These are phyloP conservation scores for Triplophysa dalaica DNA, from an alignment of 2,113 vertebrate genomes.

Conservation along the genomic window DNA sequence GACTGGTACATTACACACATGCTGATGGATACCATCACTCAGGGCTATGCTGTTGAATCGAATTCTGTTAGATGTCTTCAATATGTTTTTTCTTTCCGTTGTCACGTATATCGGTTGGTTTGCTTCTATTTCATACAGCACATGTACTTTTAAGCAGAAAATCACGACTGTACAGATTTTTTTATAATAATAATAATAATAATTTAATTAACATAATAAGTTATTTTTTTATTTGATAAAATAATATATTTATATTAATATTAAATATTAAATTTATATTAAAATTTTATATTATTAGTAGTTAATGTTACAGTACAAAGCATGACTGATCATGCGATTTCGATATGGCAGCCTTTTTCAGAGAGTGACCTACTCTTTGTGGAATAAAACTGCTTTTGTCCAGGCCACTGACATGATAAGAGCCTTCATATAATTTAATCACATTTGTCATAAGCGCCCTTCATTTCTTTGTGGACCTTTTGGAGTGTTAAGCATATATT, in stretches of 20 bases:
- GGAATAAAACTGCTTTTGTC: not conserved
- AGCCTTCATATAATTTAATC: not conserved
- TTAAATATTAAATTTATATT: too few relatives aligned
- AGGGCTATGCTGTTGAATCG: not conserved
- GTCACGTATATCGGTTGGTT: not conserved
- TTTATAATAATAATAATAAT: too few relatives aligned
- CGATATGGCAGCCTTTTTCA: not conserved
- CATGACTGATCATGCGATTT: not conserved
- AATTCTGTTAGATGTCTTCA: not conserved
- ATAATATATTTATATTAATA: too few relatives aligned
- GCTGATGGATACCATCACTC: not conserved
- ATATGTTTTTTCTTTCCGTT: too few relatives aligned
- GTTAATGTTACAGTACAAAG: too few relatives aligned
- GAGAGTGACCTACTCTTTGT: not conserved
- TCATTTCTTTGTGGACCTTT: constrained; percentile 6
- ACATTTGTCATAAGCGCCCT: not conserved
- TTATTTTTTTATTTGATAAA: too few relatives aligned
- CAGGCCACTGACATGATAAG: not conserved
- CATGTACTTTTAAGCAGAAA: too few relatives aligned
- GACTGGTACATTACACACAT: not conserved
- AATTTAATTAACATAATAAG: too few relatives aligned
- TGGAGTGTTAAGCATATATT: constrained; percentile 5
- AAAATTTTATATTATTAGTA: too few relatives aligned
- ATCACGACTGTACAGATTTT: too few relatives aligned
- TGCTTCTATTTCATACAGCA: not conserved